Evolutionary conservation across 2,888 invertebrate genomes (phyloP).

Genomic region (Dasysyrphus albostriatus): DNA sequence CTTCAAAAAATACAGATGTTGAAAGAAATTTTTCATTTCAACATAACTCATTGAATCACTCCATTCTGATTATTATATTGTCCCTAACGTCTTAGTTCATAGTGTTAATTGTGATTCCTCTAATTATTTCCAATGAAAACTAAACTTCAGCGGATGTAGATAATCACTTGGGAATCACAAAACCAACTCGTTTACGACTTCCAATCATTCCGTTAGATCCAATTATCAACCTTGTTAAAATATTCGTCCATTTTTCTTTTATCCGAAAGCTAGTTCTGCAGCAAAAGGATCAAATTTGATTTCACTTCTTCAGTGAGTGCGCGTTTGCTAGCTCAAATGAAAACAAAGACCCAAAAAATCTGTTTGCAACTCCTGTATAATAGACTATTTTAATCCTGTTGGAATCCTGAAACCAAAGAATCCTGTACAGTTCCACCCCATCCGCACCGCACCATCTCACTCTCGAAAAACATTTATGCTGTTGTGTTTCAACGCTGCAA

Average conservation of each 20-base stretch:
- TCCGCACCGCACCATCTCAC: not conserved
- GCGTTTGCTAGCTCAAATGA: not conserved
- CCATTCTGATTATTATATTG: not conserved
- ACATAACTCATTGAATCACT: not conserved
- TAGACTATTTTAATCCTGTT: constrained; percentile 21
- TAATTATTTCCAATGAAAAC: not conserved
- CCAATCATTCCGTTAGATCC: constrained; percentile 2
- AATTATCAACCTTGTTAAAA: constrained; percentile 36
- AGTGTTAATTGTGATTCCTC: not conserved
- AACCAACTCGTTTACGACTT: not conserved
- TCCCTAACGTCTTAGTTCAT: not conserved
- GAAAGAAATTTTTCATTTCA: not conserved
- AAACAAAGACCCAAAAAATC: constrained; percentile 21
- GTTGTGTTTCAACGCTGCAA: constrained; percentile 11
- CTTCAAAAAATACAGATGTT: not conserved
- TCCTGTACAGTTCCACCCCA: not conserved
- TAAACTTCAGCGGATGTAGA: not conserved
- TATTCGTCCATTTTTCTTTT: not conserved
- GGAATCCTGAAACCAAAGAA: constrained; percentile 23
- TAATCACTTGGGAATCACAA: constrained; percentile 11
- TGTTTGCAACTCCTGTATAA: constrained; percentile 15
- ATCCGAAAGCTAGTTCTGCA: not conserved
- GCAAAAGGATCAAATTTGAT: constrained; percentile 29
- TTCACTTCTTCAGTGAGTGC: constrained; percentile 6
- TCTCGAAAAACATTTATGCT: not conserved